These are phyloP conservation scores for Hyppa rectilinea DNA, from an alignment of 2,888 invertebrate species.

Conservation along the genomic window DNA sequence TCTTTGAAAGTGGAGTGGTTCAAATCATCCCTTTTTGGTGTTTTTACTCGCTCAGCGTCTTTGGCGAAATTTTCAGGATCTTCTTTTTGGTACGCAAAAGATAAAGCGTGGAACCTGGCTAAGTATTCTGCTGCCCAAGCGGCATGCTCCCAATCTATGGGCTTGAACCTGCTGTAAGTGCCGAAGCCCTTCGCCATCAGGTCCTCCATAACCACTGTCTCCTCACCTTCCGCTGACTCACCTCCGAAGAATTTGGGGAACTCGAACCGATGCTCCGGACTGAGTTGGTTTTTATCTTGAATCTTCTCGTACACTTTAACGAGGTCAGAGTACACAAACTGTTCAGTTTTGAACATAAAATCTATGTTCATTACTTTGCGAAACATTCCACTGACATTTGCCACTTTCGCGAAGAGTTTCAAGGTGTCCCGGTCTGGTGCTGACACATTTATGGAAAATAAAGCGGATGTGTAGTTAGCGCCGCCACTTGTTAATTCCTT, in stretches of 20 bases:
- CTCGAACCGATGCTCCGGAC: conserved; percentile 63
- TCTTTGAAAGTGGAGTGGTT: conserved; percentile 37
- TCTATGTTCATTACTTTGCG: conserved; percentile 64
- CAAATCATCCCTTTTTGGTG: neutral
- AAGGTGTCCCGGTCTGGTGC: conserved; percentile 56
- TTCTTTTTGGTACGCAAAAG: conserved; percentile 77
- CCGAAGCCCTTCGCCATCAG: conserved; percentile 71
- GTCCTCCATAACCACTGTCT: conserved; percentile 78
- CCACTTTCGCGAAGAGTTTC: conserved; percentile 77
- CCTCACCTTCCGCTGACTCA: conserved; percentile 63
- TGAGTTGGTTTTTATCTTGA: conserved; percentile 67
- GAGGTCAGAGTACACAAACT: conserved; percentile 68
- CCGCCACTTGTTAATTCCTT: conserved; percentile 72
- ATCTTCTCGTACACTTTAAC: conserved; percentile 60
- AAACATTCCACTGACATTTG: conserved; percentile 66
- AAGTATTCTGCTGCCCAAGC: conserved; percentile 70
- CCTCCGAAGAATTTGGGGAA: conserved; percentile 74
- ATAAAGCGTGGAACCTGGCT: conserved; percentile 81
- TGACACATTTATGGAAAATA: conserved; percentile 67
- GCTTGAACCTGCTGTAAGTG: conserved; percentile 67
- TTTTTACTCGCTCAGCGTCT: conserved; percentile 56
- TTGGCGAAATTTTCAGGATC: conserved; percentile 71
- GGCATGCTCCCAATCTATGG: conserved; percentile 76
- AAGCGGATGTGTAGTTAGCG: conserved; percentile 74
- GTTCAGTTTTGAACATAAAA: conserved; percentile 68